phyloP scores from a whole-genome alignment of 2,113 vertebrate genomes.

The Coptodon bakossiorum region DNA sequence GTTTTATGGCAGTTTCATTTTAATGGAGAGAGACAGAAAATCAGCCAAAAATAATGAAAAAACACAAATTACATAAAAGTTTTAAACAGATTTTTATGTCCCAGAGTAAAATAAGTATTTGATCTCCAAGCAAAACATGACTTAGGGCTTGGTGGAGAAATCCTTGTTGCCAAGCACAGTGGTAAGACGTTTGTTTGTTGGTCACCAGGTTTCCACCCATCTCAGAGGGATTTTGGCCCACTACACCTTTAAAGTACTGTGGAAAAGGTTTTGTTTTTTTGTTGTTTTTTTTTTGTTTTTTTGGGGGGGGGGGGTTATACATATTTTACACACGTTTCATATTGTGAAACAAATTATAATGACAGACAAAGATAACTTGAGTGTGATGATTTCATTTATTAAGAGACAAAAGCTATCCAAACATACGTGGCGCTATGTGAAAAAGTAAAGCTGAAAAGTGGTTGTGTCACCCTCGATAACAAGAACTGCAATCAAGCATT shows the following conservation, averaged over 20 bases:
- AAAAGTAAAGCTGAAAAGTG: not conserved
- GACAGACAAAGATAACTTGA: not conserved
- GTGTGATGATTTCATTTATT: not conserved
- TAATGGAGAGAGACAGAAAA: not conserved
- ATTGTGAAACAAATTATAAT: not conserved
- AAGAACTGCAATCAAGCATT: not conserved
- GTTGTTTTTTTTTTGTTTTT: no score
- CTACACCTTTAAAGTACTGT: not conserved
- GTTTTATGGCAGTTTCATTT: not conserved
- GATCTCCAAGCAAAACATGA: not conserved
- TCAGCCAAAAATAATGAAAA: not conserved
- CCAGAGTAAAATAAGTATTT: not conserved
- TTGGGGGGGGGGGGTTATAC: no score
- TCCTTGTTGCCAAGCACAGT: not conserved
- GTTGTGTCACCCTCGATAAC: not conserved
- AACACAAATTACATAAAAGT: not conserved
- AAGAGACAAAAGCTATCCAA: not conserved
- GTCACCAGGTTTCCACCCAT: not conserved
- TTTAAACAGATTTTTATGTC: not conserved
- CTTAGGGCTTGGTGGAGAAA: not conserved
- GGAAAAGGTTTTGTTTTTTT: no score
- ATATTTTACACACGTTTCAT: not conserved
- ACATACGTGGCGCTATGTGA: fast-evolving
- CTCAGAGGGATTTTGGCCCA: not conserved
- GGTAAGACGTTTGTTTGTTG: not conserved